Conservation (phyloP, 2,888 invertebrate genomes). For the Netelia fuscicornis region DNA sequence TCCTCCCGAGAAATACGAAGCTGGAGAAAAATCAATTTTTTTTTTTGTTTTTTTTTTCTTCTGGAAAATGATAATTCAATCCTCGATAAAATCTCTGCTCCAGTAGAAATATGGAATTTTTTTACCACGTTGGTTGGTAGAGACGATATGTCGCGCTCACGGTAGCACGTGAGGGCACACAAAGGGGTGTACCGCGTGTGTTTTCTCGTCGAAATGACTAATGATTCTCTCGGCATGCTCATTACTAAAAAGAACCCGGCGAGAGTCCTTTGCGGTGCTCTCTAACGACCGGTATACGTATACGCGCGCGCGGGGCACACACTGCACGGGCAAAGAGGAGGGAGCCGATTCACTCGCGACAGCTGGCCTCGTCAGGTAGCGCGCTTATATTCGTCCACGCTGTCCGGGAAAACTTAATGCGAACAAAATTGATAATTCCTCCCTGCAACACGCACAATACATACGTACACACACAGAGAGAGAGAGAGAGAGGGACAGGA, state of each 20-base stretch:
- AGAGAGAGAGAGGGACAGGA: constrained; percentile 70
- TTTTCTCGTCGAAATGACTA: constrained; percentile 68
- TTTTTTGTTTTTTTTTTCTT: constrained; percentile 54
- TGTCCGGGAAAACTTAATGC: constrained; percentile 75
- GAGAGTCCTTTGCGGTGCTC: constrained; percentile 55
- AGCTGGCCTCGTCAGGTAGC: constrained; percentile 73
- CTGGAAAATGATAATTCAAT: constrained; percentile 24
- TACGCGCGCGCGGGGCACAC: background rate
- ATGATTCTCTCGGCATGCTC: constrained; percentile 61
- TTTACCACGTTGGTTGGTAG: background rate
- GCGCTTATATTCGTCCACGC: constrained; percentile 72
- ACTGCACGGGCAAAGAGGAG: background rate
- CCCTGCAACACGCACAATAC: constrained; percentile 15
- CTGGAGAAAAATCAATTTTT: constrained; percentile 66
- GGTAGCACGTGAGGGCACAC: constrained; percentile 13
- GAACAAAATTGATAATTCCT: constrained; percentile 80
- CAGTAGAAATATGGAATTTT: background rate
- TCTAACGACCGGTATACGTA: constrained; percentile 60
- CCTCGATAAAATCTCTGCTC: background rate
- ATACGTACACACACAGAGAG: background rate
- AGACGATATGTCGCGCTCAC: background rate
- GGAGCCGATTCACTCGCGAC: constrained; percentile 59
- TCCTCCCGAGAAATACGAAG: constrained; percentile 72
- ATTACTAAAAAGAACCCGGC: constrained; percentile 57
- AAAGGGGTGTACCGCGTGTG: constrained; percentile 5